Base-by-base conservation (phyloP, 2,888 invertebrate genomes). In the Drosophila multiciliata region DNA sequence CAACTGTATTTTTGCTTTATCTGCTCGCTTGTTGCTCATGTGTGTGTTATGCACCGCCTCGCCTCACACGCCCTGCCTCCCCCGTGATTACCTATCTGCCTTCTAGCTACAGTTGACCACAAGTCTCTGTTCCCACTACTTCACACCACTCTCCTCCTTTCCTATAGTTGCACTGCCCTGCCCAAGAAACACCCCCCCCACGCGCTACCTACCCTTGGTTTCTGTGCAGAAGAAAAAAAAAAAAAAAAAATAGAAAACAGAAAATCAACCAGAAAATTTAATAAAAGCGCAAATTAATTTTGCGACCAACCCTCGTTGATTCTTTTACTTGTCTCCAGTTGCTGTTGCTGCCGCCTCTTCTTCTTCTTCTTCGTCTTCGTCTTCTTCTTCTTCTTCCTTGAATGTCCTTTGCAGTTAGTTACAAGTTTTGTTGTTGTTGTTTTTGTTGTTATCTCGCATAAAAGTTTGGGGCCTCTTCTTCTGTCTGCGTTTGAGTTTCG, bases 251-350 rank as follows among this genome's bases (percentile, higher is more conserved):
- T 6, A 29, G 29, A 33, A 32, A 8, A 33, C 12, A 53, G 53
- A 72, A 77, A 57, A 64, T 66, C 64, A 38, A 60, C 48, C 65
- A 84, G 85, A 89, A 89, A 86, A 89, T 86, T 86, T 86, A 86
- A 86, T 86, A 86, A 86, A 87, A 89, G 85, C 89, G 89, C 89
- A 86, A 86, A 86, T 86, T 86, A 86, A 86, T 86, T 86, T 86
- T 86, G 85, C 82, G 85, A 84, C 75, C 89, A 89, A 79, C 85
- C 89, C 85, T 82, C 82, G 75, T 71, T 60, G 75, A 64, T 66
- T 73, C 67, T 71, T 38, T 52, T 63, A 32, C 49, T 57, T 33
- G 40, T 20, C 48, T 54, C 40, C 38, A 48, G 38, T 49, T 54
- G 29, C 20, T 40, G 40, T 15, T 63, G 33, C 33, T 55, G 32